A percentile compares a stretch with the other conserved stretches of the same genome.
phyloP scores from a whole-genome alignment of 2,888 invertebrate species.

The Caenorhabditis wallacei region DNA sequence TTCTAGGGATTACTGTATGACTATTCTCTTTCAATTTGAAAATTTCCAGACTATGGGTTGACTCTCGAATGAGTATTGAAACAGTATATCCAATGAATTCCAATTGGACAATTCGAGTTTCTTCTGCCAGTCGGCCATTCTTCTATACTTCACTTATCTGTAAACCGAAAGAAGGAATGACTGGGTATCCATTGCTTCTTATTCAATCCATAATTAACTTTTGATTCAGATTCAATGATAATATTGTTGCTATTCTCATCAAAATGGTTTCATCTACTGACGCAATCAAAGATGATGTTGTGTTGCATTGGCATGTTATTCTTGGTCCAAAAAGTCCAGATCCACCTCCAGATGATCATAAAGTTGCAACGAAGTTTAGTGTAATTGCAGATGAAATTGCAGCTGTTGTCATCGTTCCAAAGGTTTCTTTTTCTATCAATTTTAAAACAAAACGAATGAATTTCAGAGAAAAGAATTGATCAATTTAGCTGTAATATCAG shows the following conservation, averaged over 20 bases:
- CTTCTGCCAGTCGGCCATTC: constrained; percentile 69
- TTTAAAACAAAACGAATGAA: background rate
- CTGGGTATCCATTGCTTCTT: constrained; percentile 38
- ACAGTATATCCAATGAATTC: constrained; percentile 74
- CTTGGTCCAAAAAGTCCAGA: constrained; percentile 28
- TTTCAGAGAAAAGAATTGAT: constrained; percentile 75
- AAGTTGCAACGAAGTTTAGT: constrained; percentile 72
- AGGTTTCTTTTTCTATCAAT: background rate
- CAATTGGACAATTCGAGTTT: constrained; percentile 72
- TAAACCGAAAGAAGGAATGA: constrained; percentile 58
- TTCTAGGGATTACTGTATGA: no score
- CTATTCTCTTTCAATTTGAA: no score
- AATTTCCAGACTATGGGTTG: constrained; percentile 76
- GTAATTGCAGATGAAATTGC: constrained; percentile 68
- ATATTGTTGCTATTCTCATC: constrained; percentile 59
- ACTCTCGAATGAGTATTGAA: constrained; percentile 76
- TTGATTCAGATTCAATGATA: constrained; percentile 39
- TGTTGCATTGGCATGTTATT: constrained; percentile 65
- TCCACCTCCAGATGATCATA: constrained; percentile 41
- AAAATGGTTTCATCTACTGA: constrained; percentile 57
- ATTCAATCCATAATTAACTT: background rate
- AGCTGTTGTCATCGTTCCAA: constrained; percentile 55
- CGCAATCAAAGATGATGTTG: constrained; percentile 56
- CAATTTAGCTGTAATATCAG: constrained; percentile 80
- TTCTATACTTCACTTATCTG: constrained; percentile 74